Evolutionary conservation across 2,888 invertebrate genomes (phyloP), one percentile per base, ranked within the genome.

Genomic region (Eurytoma californica): DNA sequence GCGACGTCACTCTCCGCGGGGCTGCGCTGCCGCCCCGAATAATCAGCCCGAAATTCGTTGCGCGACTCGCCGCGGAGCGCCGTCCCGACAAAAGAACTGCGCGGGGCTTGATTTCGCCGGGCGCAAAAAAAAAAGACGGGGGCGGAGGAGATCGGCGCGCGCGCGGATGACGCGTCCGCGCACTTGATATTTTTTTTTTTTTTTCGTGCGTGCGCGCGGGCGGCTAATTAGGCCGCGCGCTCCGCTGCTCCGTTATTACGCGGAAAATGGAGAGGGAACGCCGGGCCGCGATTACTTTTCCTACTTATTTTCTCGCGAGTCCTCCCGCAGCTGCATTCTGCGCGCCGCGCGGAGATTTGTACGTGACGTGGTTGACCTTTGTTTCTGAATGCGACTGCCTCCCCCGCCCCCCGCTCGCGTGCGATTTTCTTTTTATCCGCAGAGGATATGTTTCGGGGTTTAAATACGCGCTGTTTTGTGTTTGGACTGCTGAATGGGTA

Each of bases 31-130:
- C 65, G 85, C 84, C 84, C 86, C 86, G 87, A 90, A 90, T 89
- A 90, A 90, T 90, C 88, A 89, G 87, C 86, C 88, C 87, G 87
- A 88, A 89, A 89, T 89, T 89, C 84, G 88, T 87, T 85, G 86
- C 85, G 85, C 85, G 84, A 49, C 82, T 83, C 83, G 49, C 55
- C 30, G 57, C 18, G 18, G 53, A 85, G 85, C 86, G 86, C 86
- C 39, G 39, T 39, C 39, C 85, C 86, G 89, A 90, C 88, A 89
- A 89, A 89, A 88, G 88, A 88, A 87, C 77, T 58, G n/a, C 69
- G 28, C n/a, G 49, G 51, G 30, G 70, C 47, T 74, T 72, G 60
- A 68, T 68, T 73, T 73, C n/a, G 47, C 58, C 67, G 12, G 57
- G 28, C 61, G 24, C 69, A 39, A 55, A 75, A 20, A 4, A 65